A percentile compares a stretch with the other conserved stretches of the same genome.
These are phyloP conservation scores for Pogonocichla stellata DNA, from an alignment of 2,113 vertebrate genomes.

Conservation along the genomic window DNA sequence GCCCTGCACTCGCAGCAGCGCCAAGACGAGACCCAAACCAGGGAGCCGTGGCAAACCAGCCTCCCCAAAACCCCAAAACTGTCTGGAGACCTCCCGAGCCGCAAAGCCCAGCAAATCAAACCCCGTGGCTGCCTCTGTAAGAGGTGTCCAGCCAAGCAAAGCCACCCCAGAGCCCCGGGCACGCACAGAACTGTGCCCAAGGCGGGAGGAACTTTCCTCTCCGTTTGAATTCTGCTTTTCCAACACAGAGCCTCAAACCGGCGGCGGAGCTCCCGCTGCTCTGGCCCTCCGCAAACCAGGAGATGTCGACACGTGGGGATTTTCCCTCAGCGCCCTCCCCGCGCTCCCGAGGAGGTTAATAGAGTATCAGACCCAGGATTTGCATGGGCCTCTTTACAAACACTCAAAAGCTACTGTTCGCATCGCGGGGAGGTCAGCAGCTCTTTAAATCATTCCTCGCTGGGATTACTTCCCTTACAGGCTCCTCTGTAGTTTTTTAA, in stretches of 20 bases:
- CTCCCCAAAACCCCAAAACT: neutral
- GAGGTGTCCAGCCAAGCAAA: fast-evolving
- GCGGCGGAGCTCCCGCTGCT: neutral
- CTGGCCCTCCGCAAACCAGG: neutral
- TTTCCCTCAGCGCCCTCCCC: neutral
- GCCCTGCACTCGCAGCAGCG: fast-evolving
- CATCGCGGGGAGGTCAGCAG: constrained; percentile 23
- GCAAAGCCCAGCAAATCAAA: neutral
- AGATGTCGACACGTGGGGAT: neutral
- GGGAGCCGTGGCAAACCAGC: neutral
- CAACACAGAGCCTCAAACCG: fast-evolving
- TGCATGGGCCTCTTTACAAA: neutral
- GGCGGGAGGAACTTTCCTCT: neutral
- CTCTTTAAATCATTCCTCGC: constrained; percentile 18
- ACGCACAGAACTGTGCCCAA: fast-evolving
- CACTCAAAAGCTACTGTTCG: neutral
- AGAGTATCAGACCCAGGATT: neutral
- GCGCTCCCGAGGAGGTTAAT: neutral
- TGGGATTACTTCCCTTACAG: constrained; percentile 22
- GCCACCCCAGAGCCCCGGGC: fast-evolving
- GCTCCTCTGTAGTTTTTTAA: constrained; percentile 42
- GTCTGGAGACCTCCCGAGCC: fast-evolving
- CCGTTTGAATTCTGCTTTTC: neutral
- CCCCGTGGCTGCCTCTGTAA: fast-evolving
- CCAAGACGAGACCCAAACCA: neutral